These are phyloP conservation scores for Pandion haliaetus DNA, from an alignment of 2,113 vertebrate species.

Conservation along the genomic window DNA sequence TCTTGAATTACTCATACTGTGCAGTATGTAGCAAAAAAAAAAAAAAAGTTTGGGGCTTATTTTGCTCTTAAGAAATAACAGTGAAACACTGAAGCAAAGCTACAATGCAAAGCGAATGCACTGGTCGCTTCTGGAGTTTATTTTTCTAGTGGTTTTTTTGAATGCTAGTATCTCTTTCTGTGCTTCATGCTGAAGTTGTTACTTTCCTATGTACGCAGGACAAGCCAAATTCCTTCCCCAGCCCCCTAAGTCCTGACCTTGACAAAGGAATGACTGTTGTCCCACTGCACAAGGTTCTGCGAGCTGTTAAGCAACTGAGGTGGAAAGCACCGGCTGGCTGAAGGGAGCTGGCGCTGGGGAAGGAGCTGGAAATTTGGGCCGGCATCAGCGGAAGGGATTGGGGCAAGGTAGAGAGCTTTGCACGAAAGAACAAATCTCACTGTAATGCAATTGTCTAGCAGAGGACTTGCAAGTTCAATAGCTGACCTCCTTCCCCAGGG, in stretches of 20 bases:
- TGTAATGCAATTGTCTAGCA: background rate
- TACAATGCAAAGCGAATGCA: background rate
- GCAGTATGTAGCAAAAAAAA: slow-evolving; percentile 35
- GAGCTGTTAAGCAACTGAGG: background rate
- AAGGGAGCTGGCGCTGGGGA: background rate
- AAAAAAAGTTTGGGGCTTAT: slow-evolving; percentile 21
- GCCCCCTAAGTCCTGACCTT: slow-evolving; percentile 14
- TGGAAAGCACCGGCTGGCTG: background rate
- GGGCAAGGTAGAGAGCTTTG: background rate
- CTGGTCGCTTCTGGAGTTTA: background rate
- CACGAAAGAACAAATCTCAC: background rate
- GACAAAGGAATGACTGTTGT: slow-evolving; percentile 49
- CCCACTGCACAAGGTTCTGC: background rate
- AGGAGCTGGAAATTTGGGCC: background rate
- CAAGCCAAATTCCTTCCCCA: slow-evolving; percentile 24
- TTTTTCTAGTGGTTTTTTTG: background rate
- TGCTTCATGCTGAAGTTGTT: background rate
- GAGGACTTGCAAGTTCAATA: background rate
- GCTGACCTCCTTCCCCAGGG: background rate
- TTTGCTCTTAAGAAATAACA: slow-evolving; percentile 54
- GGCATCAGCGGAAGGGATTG: background rate
- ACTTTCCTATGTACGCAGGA: background rate
- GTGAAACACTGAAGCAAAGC: background rate
- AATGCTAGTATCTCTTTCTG: background rate
- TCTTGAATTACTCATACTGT: slow-evolving; percentile 65